Percentiles rank a stretch among this genome's conserved stretches.
Evolutionary conservation across 2,797 vertebrate species (phyloP).

Genomic region (Coilia nasus): DNA sequence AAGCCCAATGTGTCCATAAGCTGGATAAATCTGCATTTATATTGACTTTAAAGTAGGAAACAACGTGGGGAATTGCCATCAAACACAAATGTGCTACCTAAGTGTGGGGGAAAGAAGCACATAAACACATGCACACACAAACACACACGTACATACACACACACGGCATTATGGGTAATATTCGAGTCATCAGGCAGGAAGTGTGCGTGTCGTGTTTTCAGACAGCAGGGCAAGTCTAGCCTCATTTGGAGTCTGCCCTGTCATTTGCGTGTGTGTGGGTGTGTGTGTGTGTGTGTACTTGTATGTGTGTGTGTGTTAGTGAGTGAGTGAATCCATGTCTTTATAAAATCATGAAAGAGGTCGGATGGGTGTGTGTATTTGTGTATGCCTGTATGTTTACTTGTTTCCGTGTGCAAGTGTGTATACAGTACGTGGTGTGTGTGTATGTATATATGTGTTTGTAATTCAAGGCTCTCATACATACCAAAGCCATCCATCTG

Average conservation of each 20-base stretch:
- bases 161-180: slow-evolving; percentile 28
- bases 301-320: background rate
- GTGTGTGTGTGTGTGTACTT: background rate
- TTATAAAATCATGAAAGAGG: background rate
- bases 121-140: background rate
- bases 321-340: background rate
- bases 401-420: background rate
- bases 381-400: slow-evolving; percentile 7
- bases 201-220: slow-evolving; percentile 21
- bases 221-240: background rate
- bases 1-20: slow-evolving; percentile 23
- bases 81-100: slow-evolving; percentile 40
- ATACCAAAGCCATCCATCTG: slow-evolving; percentile 33
- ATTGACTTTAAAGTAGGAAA: slow-evolving; percentile 29
- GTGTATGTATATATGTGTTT: slow-evolving; percentile 24
- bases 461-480: slow-evolving; percentile 43
- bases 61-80: slow-evolving; percentile 36
- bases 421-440: background rate
- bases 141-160: slow-evolving; percentile 14
- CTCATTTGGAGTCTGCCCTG: slow-evolving; percentile 24
- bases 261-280: background rate
- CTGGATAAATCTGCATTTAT: slow-evolving; percentile 43
- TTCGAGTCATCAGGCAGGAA: slow-evolving; percentile 35
- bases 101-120: slow-evolving; percentile 18
- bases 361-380: background rate